Conservation (phyloP, 1,140 invertebrate genomes). For the Augochlora pura region DNA sequence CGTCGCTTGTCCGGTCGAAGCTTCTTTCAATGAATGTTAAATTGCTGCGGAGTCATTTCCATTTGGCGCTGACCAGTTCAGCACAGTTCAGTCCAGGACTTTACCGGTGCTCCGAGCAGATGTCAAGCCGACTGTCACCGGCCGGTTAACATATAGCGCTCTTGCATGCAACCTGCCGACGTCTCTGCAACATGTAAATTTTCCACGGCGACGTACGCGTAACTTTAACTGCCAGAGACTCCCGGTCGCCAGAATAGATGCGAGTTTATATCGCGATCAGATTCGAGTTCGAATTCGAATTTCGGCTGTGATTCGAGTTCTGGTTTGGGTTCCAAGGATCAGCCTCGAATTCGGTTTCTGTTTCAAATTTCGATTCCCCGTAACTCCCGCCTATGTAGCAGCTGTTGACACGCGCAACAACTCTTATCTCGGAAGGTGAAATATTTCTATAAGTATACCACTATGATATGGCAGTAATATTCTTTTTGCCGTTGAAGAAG, state of each 20-base stretch:
- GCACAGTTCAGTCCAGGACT: not conserved
- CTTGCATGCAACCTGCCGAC: slow-evolving; percentile 52
- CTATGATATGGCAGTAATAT: no score
- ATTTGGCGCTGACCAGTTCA: slow-evolving; percentile 24
- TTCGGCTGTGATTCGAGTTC: no score
- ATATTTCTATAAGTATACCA: no score
- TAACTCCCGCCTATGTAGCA: no score
- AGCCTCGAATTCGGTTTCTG: no score
- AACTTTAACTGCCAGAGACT: slow-evolving; percentile 56
- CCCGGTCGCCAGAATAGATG: slow-evolving; percentile 38
- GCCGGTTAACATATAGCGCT: slow-evolving; percentile 52
- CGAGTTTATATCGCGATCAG: slow-evolving; percentile 44
- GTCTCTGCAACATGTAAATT: slow-evolving; percentile 61
- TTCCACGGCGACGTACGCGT: slow-evolving; percentile 49
- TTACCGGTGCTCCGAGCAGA: slow-evolving; percentile 34
- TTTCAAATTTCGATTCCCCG: no score
- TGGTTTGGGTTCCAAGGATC: no score
- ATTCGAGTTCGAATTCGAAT: not conserved
- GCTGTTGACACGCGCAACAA: no score
- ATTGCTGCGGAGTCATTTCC: slow-evolving; percentile 54
- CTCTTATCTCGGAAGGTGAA: no score
- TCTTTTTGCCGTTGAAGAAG: no score
- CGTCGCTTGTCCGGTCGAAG: slow-evolving; percentile 8
- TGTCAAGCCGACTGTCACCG: slow-evolving; percentile 55
- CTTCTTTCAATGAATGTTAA: slow-evolving; percentile 60